Conservation (phyloP, 2,888 invertebrate genomes). For the Lordiphosa fenestrarum region DNA sequence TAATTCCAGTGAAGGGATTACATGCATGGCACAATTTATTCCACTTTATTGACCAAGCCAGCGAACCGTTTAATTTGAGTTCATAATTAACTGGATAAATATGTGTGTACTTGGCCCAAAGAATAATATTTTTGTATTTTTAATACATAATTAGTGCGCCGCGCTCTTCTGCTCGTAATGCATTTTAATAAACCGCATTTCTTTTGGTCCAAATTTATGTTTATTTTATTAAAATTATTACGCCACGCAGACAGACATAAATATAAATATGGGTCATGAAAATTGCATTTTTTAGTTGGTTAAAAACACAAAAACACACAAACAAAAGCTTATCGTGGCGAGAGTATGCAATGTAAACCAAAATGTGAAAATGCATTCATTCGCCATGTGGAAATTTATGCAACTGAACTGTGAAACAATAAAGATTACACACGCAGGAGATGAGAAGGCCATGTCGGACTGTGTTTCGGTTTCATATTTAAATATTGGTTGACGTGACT, state of each 20-base stretch:
- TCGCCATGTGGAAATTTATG: conserved; percentile 39
- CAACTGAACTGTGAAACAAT: conserved; percentile 43
- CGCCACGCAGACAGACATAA: not conserved
- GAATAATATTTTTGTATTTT: conserved; percentile 25
- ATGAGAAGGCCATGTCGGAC: conserved; percentile 34
- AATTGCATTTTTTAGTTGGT: conserved; percentile 18
- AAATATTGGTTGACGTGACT: conserved; percentile 24
- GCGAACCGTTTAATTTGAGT: too few relatives aligned
- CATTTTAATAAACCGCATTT: conserved; percentile 45
- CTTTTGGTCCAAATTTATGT: conserved; percentile 12
- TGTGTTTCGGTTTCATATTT: conserved; percentile 32
- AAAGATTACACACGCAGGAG: conserved; percentile 35
- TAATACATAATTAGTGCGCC: conserved; percentile 45
- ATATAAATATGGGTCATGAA: conserved; percentile 1
- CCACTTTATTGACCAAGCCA: too few relatives aligned
- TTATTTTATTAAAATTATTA: conserved; percentile 15
- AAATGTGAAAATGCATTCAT: conserved; percentile 37
- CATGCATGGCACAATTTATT: too few relatives aligned
- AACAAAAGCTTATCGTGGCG: too few relatives aligned
- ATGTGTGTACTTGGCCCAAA: too few relatives aligned
- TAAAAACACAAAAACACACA: conserved; percentile 19
- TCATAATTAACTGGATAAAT: too few relatives aligned
- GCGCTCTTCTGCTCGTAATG: conserved; percentile 13
- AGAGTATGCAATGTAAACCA: conserved; percentile 3
- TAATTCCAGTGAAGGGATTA: too few relatives aligned